Evolutionary conservation across 2,113 vertebrate species (phyloP), one percentile per base, ranked within the genome.

Genomic region (Pagrus major): DNA sequence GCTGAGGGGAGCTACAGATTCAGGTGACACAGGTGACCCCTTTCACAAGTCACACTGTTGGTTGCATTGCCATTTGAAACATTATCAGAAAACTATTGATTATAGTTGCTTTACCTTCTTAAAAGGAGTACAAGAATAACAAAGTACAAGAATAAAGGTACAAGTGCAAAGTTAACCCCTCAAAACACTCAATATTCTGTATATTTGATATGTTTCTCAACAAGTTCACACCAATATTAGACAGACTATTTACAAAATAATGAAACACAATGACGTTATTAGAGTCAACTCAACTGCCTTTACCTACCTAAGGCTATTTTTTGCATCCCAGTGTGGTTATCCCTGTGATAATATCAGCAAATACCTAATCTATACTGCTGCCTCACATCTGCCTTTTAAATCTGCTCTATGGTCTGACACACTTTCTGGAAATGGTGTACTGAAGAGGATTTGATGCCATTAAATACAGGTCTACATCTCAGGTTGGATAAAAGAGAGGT

Each of bases 381-480:
- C 25, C 20, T 31, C 27, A 37, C 56, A 70, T 18, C 23, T 42
- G 7, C 16, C n/a, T 47, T 20, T 39, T 7, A 41, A 67, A 70
- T 41, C 41, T 20, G 37, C 5, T 69, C 37, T 3, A 1, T 0
- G 7, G 10, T 47, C 7, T 0, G 33, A 66, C 49, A 58, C 10
- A 27, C 46, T 56, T 63, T 20, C 21, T 58, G 52, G 33, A 67
- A 51, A 35, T 35, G 42, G 9, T 27, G 51, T 0, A 2, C 20
- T 71, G 14, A 61, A 63, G 42, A 0, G 39, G 66, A 79, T 67
- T 55, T 54, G 1, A 9, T 51, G 41, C 63, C 64, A 69, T 61
- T 82, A 79, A 84, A 56, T 51, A 56, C 71, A 71, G 39, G 2
- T 84, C 70, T 89, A 25, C 6, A 31, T 89, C 87, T 86, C 86